A percentile compares a stretch with the other conserved stretches of the same genome.
Evolutionary conservation across 2,113 vertebrate genomes (phyloP).

Genomic region (Dolichallabes microphthalmus): DNA sequence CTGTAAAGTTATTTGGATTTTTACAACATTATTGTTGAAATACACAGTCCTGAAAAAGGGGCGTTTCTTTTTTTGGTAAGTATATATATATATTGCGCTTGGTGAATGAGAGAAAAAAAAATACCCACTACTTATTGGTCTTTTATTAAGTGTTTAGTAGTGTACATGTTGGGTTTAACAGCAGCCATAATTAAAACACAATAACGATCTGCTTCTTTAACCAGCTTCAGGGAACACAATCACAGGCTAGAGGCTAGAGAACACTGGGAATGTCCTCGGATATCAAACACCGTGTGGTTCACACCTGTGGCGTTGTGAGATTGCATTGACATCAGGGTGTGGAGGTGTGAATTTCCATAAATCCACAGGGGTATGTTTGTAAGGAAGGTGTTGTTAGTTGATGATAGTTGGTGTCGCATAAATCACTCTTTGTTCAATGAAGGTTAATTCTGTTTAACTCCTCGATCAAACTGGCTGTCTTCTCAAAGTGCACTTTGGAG

Average conservation of each 20-base stretch:
- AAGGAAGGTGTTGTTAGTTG: background rate
- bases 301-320: background rate
- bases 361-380: background rate
- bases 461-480: background rate
- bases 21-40: too few species aligned
- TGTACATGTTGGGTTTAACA: background rate
- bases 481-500: background rate
- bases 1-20: too few species aligned
- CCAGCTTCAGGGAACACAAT: background rate
- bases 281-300: background rate
- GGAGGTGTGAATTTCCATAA: background rate
- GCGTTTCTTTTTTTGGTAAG: too few species aligned
- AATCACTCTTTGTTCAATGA: background rate
- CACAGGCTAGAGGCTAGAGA: background rate
- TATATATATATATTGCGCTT: too few species aligned
- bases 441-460: background rate
- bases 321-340: conserved; percentile 7
- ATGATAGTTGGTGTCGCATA: background rate
- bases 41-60: too few species aligned
- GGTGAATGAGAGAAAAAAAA: background rate
- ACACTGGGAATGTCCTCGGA: background rate
- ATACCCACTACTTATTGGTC: background rate
- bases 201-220: background rate
- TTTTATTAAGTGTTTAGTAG: background rate
- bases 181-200: background rate